A percentile compares a stretch with the other conserved stretches of the same genome.
phyloP scores from a whole-genome alignment of 2,113 vertebrate genomes.

The Saguinus midas region DNA sequence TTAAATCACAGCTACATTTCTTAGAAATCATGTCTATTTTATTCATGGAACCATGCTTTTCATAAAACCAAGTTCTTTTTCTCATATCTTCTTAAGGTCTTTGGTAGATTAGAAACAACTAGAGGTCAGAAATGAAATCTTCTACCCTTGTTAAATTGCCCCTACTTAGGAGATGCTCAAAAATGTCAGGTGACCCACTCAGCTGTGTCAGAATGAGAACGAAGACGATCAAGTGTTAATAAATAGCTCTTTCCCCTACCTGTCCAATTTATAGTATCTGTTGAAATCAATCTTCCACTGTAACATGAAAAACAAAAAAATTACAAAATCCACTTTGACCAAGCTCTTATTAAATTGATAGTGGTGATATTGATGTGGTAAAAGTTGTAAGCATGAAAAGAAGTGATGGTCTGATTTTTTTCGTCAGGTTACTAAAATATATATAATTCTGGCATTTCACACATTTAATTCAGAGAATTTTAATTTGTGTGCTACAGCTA shows the following conservation, averaged over 20 bases:
- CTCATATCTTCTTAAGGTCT: neutral
- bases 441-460: neutral
- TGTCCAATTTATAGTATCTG: neutral
- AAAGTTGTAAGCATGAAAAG: neutral
- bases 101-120: neutral
- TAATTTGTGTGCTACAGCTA: neutral
- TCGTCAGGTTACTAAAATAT: neutral
- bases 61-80: neutral
- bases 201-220: neutral
- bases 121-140: neutral
- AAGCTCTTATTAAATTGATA: neutral
- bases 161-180: neutral
- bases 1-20: neutral
- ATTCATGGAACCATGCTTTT: neutral
- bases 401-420: neutral
- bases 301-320: neutral
- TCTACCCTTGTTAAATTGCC: neutral
- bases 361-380: neutral
- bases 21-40: conserved; percentile 21
- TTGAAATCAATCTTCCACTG: neutral
- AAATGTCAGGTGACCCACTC: neutral
- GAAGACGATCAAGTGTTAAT: neutral
- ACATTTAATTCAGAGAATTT: neutral
- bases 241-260: neutral
- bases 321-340: neutral